phyloP scores from a whole-genome alignment of 2,888 invertebrate species.

The Oscheius sp. region DNA sequence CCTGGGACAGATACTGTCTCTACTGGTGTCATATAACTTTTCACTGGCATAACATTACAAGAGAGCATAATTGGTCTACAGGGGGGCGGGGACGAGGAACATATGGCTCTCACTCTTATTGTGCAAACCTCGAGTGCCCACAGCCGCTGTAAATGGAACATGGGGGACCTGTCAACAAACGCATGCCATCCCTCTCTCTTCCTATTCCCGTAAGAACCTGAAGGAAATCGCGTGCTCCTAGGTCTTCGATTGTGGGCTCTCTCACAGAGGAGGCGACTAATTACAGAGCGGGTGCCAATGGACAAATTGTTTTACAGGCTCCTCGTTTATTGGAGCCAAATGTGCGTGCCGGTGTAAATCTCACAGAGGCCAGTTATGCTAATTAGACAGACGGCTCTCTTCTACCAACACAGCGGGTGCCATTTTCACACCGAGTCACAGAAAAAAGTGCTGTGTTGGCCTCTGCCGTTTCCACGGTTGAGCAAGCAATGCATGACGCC shows the following conservation, averaged over 20 bases:
- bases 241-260: neutral
- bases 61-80: neutral
- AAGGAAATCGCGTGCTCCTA: conserved; percentile 6
- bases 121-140: conserved; percentile 12
- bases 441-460: neutral
- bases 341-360: conserved; percentile 32
- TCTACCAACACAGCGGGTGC: neutral
- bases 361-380: conserved; percentile 27
- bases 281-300: conserved; percentile 1
- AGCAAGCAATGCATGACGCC: too few relatives aligned
- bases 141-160: conserved; percentile 18
- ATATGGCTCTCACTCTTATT: conserved; percentile 21
- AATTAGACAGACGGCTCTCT: conserved; percentile 21
- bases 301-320: conserved; percentile 28
- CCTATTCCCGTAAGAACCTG: neutral
- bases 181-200: neutral
- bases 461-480: too few relatives aligned
- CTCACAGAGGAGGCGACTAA: neutral
- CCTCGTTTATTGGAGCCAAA: conserved; percentile 20
- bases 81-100: neutral
- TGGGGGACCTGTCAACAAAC: neutral
- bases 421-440: neutral
- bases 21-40: too few relatives aligned
- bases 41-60: too few relatives aligned
- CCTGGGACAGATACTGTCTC: too few relatives aligned